These are phyloP conservation scores for Hermetia illucens DNA, from an alignment of 1,140 invertebrate species.

Conservation along the genomic window DNA sequence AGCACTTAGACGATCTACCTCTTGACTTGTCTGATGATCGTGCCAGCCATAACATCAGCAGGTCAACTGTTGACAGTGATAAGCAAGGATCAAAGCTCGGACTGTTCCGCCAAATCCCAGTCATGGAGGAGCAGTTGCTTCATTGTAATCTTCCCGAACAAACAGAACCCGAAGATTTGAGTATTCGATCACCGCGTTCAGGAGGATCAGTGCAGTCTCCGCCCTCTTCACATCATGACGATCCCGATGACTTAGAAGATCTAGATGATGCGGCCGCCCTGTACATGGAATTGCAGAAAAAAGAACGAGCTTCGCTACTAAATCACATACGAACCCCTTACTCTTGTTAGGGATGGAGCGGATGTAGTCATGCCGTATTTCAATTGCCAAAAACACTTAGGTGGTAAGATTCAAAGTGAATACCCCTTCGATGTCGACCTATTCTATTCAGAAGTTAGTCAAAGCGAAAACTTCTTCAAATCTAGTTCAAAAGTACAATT, in stretches of 20 bases:
- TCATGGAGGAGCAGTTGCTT: no score
- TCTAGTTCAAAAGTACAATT: no score
- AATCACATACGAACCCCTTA: neutral
- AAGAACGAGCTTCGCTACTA: neutral
- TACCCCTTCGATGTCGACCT: neutral
- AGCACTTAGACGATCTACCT: slow-evolving; percentile 16
- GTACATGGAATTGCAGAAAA: slow-evolving; percentile 15
- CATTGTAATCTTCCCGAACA: slow-evolving; percentile 50
- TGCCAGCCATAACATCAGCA: slow-evolving; percentile 18
- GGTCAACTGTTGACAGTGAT: slow-evolving; percentile 17
- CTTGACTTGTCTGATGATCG: slow-evolving; percentile 24
- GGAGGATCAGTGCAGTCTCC: slow-evolving; percentile 11
- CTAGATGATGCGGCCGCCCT: slow-evolving; percentile 25
- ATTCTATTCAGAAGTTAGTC: slow-evolving; percentile 2
- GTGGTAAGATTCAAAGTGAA: neutral
- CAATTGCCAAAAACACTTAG: neutral
- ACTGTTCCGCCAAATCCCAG: no score
- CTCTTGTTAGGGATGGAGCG: neutral
- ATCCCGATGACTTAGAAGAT: slow-evolving; percentile 28
- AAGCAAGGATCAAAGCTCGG: slow-evolving; percentile 11
- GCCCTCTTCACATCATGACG: slow-evolving; percentile 17
- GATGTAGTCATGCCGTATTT: neutral
- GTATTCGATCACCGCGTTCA: slow-evolving; percentile 36
- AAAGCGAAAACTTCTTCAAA: slow-evolving; percentile 13
- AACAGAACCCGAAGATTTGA: slow-evolving; percentile 78